Percentiles rank a stretch among this genome's conserved stretches.
Evolutionary conservation across 2,113 vertebrate species (phyloP).

Genomic region (Labeo catla): DNA sequence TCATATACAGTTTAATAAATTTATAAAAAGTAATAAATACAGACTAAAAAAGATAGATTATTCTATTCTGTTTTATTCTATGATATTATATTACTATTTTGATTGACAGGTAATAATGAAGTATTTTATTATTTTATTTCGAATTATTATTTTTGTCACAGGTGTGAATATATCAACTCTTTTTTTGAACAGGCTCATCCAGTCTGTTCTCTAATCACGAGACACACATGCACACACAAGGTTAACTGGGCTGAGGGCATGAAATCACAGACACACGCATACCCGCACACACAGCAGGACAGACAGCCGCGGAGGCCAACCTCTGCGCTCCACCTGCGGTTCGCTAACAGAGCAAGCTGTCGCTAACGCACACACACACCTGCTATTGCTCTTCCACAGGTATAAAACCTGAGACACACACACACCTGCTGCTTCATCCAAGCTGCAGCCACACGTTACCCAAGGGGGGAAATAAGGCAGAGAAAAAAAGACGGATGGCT

Average conservation of each 20-base stretch:
- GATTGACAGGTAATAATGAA: neutral
- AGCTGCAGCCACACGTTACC: conserved; percentile 23
- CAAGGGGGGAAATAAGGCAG: conserved; percentile 8
- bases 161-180: neutral
- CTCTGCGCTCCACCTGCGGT: conserved; percentile 22
- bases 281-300: conserved; percentile 20
- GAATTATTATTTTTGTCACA: neutral
- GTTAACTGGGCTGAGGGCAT: conserved; percentile 36
- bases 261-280: conserved; percentile 37
- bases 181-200: neutral
- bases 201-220: neutral
- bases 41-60: no score
- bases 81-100: no score
- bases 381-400: conserved; percentile 53
- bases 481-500: conserved; percentile 11
- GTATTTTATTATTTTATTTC: neutral
- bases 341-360: conserved; percentile 26
- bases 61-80: no score
- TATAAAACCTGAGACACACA: conserved; percentile 50
- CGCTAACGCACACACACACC: conserved; percentile 26
- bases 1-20: no score
- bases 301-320: neutral
- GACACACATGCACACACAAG: conserved; percentile 30
- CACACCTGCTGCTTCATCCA: conserved; percentile 46
- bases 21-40: no score